Base-by-base conservation (phyloP, 1,140 invertebrate species). In the Trypoxylus dichotomus region DNA sequence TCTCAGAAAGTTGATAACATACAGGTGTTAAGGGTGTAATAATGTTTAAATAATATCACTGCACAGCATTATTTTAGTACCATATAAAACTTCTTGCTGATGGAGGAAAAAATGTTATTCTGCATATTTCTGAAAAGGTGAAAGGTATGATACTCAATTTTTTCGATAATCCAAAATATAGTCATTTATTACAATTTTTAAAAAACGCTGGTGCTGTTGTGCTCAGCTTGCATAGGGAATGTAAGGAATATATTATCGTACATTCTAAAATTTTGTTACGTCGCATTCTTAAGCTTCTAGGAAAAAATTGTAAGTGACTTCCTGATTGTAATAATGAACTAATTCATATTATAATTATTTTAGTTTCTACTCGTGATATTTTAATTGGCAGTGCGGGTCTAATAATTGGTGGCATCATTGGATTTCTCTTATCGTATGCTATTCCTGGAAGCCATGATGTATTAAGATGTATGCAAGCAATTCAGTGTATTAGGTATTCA, bases 401-500 rank as follows among this genome's bases (percentile, higher is more conserved):
- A 77, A 41, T 87, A 10, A 75, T 88, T 71, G 90, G 90, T 71
- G 84, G 84, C 76, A 58, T 89, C 37, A 83, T 90, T 79, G 90
- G 90, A 13, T 75, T 21, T 85, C 89, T 24, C 85, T 81, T 79
- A 81, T 89, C 73, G 87, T 86, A 32, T 54, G 84, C 85, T 76
- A 85, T 85, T 80, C 82, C 82, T 78, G 83, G 83, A 77, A 76
- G 82, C 25, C 80, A 85, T 73, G 80, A 79, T 77, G 84, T 86
- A 74, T 77, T 87, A 27, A 85, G 87, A 77, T 84, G 86, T 75
- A 89, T 91, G 86, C 89, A 87, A 85, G 87, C 89, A 68, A 81
- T 90, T 21, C 87, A 89, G 78, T 89, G 89, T 81, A 87, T 86
- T 75, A 85, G 85, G 79, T 91, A 90, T 80, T 83, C 86, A 77